Evolutionary conservation across 1,140 invertebrate genomes (phyloP).

Genomic region (Lepidurus packardi): DNA sequence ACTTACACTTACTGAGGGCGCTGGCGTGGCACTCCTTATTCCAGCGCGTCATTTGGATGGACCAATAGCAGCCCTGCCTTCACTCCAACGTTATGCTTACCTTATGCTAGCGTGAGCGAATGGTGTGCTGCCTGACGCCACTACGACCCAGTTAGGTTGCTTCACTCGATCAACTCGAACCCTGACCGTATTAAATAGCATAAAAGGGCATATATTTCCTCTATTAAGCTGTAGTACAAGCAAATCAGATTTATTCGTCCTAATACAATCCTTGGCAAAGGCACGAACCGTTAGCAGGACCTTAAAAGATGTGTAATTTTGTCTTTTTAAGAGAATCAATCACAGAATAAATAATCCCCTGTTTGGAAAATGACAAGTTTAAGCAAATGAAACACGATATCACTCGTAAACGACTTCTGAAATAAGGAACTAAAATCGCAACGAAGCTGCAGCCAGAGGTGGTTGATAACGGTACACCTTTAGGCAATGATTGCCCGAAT

Average conservation of each 20-base stretch:
- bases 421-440: neutral
- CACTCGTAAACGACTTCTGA: neutral
- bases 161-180: no score
- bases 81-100: neutral
- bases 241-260: neutral
- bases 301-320: neutral
- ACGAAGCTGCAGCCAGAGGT: neutral
- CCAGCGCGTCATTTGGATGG: conserved; percentile 8
- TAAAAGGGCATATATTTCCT: no score
- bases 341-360: neutral
- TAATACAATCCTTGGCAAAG: neutral
- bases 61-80: neutral
- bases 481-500: conserved; percentile 56
- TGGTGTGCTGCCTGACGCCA: neutral
- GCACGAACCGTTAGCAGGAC: neutral
- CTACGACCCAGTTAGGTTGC: no score
- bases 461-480: conserved; percentile 51
- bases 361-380: neutral
- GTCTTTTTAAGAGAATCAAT: neutral
- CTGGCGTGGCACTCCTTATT: conserved; percentile 9
- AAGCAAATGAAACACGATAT: neutral
- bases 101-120: neutral
- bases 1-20: conserved; percentile 12
- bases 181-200: no score
- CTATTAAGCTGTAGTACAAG: neutral